These are phyloP conservation scores for Dendrolimus houi DNA, from an alignment of 2,888 invertebrate species.

Conservation along the genomic window DNA sequence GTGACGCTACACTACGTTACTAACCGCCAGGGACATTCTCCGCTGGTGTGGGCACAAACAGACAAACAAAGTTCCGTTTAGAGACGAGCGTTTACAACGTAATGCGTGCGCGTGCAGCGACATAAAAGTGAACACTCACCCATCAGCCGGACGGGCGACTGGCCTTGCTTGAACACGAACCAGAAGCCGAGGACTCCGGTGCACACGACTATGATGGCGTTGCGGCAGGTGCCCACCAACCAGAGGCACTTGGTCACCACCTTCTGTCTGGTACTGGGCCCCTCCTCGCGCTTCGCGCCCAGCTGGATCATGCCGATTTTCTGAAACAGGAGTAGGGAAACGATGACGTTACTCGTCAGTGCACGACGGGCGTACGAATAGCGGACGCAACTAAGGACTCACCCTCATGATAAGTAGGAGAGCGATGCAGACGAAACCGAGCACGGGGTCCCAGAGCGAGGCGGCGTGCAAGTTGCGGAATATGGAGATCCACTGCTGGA, in stretches of 20 bases:
- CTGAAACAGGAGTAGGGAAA: constrained; percentile 45
- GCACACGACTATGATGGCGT: constrained; percentile 88
- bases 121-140: constrained; percentile 51
- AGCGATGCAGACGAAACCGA: constrained; percentile 85
- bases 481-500: constrained; percentile 86
- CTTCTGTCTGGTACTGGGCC: constrained; percentile 72
- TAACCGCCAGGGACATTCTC: constrained; percentile 52
- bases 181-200: constrained; percentile 83
- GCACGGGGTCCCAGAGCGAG: constrained; percentile 82
- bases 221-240: constrained; percentile 87
- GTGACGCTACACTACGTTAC: constrained; percentile 29
- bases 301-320: constrained; percentile 79
- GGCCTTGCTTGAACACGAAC: constrained; percentile 65
- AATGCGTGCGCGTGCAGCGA: too few relatives aligned
- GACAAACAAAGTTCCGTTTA: constrained; percentile 17
- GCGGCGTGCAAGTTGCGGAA: constrained; percentile 80
- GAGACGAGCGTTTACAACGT: background rate
- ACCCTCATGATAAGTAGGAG: constrained; percentile 87
- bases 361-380: too few relatives aligned
- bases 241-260: constrained; percentile 81
- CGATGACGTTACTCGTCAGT: background rate
- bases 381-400: constrained; percentile 24
- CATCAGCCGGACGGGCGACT: constrained; percentile 81
- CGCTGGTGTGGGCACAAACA: constrained; percentile 44
- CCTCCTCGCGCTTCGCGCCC: constrained; percentile 71